These are phyloP conservation scores for Pterophyllum scalare DNA, from an alignment of 2,113 vertebrate species.

Conservation along the genomic window DNA sequence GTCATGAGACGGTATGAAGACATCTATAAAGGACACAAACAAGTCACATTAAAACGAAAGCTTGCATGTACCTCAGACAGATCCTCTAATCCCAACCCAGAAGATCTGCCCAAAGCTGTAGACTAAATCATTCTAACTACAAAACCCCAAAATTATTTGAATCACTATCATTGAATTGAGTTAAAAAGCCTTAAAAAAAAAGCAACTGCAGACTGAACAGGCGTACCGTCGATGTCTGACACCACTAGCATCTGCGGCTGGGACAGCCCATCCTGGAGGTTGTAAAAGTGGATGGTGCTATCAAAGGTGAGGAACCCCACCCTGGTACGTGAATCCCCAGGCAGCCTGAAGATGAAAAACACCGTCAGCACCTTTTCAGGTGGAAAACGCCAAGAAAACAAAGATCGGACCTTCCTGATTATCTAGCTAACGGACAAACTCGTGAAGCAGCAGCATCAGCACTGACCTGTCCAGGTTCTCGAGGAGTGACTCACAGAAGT, in stretches of 20 bases:
- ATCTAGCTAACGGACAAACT: background rate
- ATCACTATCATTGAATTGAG: too few species aligned
- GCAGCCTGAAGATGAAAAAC: slow-evolving; percentile 84
- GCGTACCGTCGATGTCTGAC: slow-evolving; percentile 95
- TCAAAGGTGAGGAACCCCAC: slow-evolving; percentile 98
- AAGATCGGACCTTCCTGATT: background rate
- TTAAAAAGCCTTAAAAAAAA: too few species aligned
- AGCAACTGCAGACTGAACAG: too few species aligned
- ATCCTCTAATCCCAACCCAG: background rate
- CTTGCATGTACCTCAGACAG: background rate
- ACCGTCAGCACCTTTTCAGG: background rate
- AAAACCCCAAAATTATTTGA: too few species aligned
- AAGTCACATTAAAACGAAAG: background rate
- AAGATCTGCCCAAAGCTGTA: too few species aligned
- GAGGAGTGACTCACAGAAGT: slow-evolving; percentile 91
- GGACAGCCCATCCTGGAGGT: slow-evolving; percentile 93
- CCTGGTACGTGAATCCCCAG: slow-evolving; percentile 91
- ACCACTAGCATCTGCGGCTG: slow-evolving; percentile 98
- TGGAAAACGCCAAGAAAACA: background rate
- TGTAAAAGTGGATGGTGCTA: slow-evolving; percentile 97
- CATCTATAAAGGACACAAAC: slow-evolving; percentile 79
- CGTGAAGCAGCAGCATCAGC: background rate
- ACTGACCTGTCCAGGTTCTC: slow-evolving; percentile 97
- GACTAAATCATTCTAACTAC: too few species aligned
- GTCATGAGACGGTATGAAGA: slow-evolving; percentile 95